Base-by-base conservation (phyloP, 1,140 invertebrate genomes). In the Heliconius eleuchia region DNA sequence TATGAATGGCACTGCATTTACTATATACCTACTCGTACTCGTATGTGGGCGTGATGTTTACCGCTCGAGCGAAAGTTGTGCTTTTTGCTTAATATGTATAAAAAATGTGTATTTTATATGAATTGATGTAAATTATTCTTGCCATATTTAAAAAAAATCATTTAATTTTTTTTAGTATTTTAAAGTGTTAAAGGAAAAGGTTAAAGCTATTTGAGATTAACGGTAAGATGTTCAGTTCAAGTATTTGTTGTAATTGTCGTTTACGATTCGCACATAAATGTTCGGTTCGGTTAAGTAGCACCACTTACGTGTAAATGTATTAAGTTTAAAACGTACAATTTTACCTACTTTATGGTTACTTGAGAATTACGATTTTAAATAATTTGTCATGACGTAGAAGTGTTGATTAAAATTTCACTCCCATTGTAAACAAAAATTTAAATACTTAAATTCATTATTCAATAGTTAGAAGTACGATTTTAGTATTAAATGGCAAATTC, bases 1-100 rank as follows among this genome's bases (percentile, higher is more conserved):
- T 66, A 66, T 66, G 60, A 66, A 66, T 66, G 60, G 27, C 27
- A 30, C 60, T 66, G n/a, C 27, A 66, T 66, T 66, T 18, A 66
- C 27, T 66, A 66, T 66, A n/a, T 16, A 46, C 42, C 11, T 3
- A 13, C 0, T 4, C 13, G 13, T 46, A 46, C 42, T 16, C 42
- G 42, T 16, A 6, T 13, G 60, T 66, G 27, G 60, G 60, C 60
- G 60, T n/a, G 57, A 60, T 60, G 57, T 66, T 66, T 66, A 66
- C 13, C 23, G n/a, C 2, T 23, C 42, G 60, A n/a, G 60, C 60
- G 60, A 66, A 66, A 66, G 60, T 66, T 66, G 60, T 66, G 60
- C 60, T 30, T 66, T 66, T 66, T 66, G 60, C 60, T 66, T 30
- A 30, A 66, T 66, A 66, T 66, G 27, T 30, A 66, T 30, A 3